A percentile compares a stretch with the other conserved stretches of the same genome.
phyloP scores from a whole-genome alignment of 2,888 invertebrate genomes.

The Holacanthella duospinosa region DNA sequence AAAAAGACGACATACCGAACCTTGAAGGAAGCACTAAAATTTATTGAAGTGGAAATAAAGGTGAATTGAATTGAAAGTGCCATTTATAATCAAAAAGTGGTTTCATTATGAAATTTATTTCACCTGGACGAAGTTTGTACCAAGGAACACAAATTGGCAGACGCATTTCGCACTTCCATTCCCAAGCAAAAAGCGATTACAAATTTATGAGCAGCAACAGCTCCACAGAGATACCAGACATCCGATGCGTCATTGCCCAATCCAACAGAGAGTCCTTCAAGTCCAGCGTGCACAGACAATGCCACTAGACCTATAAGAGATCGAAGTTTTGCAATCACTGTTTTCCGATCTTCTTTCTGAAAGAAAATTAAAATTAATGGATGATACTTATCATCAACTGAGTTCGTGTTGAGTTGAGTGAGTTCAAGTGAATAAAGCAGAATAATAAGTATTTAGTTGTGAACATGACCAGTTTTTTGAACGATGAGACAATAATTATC shows the following conservation, averaged over 20 bases:
- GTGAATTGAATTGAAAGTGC: background rate
- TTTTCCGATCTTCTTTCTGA: slow-evolving; percentile 28
- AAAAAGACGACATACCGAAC: slow-evolving; percentile 36
- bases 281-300: slow-evolving; percentile 71
- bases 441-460: background rate
- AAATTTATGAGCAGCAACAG: slow-evolving; percentile 72
- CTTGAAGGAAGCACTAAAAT: slow-evolving; percentile 33
- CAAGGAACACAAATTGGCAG: slow-evolving; percentile 34
- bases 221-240: slow-evolving; percentile 71
- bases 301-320: slow-evolving; percentile 71
- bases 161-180: slow-evolving; percentile 52
- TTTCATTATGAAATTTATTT: background rate
- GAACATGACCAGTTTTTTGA: background rate
- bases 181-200: slow-evolving; percentile 82
- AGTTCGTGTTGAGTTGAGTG: no score
- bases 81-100: no score
- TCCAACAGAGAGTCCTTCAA: slow-evolving; percentile 75
- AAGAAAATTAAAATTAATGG: background rate
- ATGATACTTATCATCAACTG: no score
- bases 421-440: no score
- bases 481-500: background rate
- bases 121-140: slow-evolving; percentile 35
- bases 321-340: slow-evolving; percentile 46
- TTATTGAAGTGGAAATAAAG: background rate
- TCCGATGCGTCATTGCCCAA: slow-evolving; percentile 53